A percentile compares a stretch with the other conserved stretches of the same genome.
phyloP scores from a whole-genome alignment of 1,140 invertebrate genomes.

The Bombus turneri region DNA sequence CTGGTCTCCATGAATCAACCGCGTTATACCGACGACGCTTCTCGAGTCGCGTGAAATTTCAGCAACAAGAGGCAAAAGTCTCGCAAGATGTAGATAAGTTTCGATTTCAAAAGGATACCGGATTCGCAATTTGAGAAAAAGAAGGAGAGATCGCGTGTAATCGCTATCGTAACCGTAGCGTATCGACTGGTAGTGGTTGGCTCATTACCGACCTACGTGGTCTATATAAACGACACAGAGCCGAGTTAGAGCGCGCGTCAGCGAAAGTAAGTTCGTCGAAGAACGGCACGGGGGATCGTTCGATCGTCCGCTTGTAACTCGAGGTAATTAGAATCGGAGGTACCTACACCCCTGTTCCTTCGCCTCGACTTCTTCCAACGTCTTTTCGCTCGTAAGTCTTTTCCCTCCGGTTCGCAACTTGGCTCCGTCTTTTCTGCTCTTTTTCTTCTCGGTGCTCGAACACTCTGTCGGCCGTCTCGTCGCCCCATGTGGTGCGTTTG shows the following conservation, averaged over 20 bases:
- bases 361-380: slow-evolving; percentile 3
- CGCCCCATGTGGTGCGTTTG: slow-evolving; percentile 70
- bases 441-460: slow-evolving; percentile 36
- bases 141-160: neutral
- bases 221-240: slow-evolving; percentile 62
- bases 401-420: neutral
- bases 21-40: slow-evolving; percentile 1
- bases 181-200: slow-evolving; percentile 26
- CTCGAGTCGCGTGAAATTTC: neutral
- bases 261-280: slow-evolving; percentile 48
- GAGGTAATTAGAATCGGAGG: slow-evolving; percentile 74
- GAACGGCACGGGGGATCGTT: slow-evolving; percentile 51
- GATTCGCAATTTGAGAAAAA: neutral
- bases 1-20: neutral
- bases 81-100: neutral
- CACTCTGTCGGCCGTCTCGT: slow-evolving; percentile 61
- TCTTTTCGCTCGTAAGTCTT: slow-evolving; percentile 21
- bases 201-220: slow-evolving; percentile 9
- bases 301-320: slow-evolving; percentile 71
- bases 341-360: slow-evolving; percentile 59
- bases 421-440: slow-evolving; percentile 42
- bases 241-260: slow-evolving; percentile 57
- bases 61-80: neutral
- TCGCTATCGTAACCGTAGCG: neutral
- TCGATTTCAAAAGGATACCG: neutral